phyloP scores from a whole-genome alignment of 1,140 invertebrate genomes.

The Maniola jurtina region DNA sequence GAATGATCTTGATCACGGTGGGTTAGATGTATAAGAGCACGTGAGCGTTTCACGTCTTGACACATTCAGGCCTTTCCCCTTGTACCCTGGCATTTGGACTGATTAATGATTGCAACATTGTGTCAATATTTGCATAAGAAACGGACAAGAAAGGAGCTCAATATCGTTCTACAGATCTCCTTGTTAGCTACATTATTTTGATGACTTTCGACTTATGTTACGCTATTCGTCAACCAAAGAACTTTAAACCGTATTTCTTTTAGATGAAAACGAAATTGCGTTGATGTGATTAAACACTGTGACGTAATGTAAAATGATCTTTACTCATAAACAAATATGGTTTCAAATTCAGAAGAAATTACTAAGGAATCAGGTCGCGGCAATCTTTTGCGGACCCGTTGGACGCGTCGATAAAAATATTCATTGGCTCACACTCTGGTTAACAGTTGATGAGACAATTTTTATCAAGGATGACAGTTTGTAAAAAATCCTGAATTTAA shows the following conservation, averaged over 20 bases:
- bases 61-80: constrained; percentile 39
- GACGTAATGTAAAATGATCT: neutral
- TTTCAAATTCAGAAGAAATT: constrained; percentile 5
- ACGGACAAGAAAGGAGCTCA: constrained; percentile 64
- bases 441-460: constrained; percentile 62
- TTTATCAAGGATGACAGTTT: constrained; percentile 46
- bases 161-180: constrained; percentile 60
- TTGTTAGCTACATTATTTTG: constrained; percentile 59
- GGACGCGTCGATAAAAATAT: constrained; percentile 74
- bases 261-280: constrained; percentile 15
- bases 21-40: constrained; percentile 40
- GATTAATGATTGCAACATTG: constrained; percentile 74
- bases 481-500: neutral
- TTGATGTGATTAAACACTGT: constrained; percentile 7
- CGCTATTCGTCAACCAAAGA: constrained; percentile 12
- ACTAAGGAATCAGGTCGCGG: constrained; percentile 31
- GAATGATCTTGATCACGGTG: neutral
- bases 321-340: neutral
- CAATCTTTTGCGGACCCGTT: constrained; percentile 42
- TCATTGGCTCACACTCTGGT: constrained; percentile 73
- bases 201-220: constrained; percentile 57
- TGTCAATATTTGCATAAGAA: constrained; percentile 79
- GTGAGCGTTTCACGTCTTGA: constrained; percentile 55
- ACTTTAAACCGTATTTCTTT: constrained; percentile 41
- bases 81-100: constrained; percentile 52